These are phyloP conservation scores for Conopomorpha cramerella DNA, from an alignment of 1,140 invertebrate species.

Conservation along the genomic window DNA sequence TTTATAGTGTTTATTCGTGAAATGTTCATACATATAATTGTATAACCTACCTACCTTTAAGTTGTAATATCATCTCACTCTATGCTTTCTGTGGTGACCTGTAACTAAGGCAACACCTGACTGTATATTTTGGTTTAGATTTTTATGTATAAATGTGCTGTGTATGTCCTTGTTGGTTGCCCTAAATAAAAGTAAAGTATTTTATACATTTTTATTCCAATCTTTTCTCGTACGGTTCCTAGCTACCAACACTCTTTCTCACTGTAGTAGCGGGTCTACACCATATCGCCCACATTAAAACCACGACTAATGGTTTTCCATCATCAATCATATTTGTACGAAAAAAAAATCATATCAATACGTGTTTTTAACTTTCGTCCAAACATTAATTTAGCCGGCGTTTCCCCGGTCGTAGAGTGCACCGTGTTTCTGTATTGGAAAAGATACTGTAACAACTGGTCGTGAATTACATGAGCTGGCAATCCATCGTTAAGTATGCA, in stretches of 20 bases:
- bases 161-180: no score
- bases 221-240: background rate
- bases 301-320: background rate
- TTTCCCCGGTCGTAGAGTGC: slow-evolving; percentile 6
- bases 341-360: slow-evolving; percentile 3
- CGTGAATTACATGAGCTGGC: background rate
- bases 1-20: no score
- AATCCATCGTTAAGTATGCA: background rate
- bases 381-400: slow-evolving; percentile 9
- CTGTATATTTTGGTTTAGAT: no score
- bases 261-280: background rate
- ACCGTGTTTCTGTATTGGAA: slow-evolving; percentile 10
- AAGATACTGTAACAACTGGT: slow-evolving; percentile 6
- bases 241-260: background rate
- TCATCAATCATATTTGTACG: background rate
- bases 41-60: no score
- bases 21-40: no score
- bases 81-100: no score
- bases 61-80: no score
- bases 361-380: slow-evolving; percentile 5
- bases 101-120: no score
- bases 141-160: no score
- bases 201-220: no score
- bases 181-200: no score
- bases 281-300: background rate